Evolutionary conservation across 2,888 invertebrate species (phyloP).

Genomic region (Caenorhabditis sinica): DNA sequence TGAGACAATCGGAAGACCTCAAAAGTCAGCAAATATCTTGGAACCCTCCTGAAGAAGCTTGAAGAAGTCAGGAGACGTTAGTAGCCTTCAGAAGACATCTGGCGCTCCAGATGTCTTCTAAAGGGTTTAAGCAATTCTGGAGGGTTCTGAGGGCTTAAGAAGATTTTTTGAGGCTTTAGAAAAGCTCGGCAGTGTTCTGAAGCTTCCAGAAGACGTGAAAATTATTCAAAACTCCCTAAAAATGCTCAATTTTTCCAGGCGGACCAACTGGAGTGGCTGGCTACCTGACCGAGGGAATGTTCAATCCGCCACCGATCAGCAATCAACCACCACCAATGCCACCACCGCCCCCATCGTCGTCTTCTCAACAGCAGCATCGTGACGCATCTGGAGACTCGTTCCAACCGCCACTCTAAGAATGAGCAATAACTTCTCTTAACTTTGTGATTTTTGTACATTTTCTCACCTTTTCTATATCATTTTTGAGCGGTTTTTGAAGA

Average conservation of each 20-base stretch:
- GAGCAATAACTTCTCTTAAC: background rate
- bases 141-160: no score
- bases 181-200: no score
- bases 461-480: background rate
- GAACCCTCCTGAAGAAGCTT: no score
- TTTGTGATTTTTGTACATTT: constrained; percentile 1
- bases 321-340: constrained; percentile 68
- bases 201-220: background rate
- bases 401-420: constrained; percentile 24
- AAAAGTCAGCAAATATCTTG: no score
- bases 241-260: no score
- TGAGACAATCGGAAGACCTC: background rate
- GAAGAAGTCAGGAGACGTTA: no score
- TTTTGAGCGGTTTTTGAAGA: constrained; percentile 54
- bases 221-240: background rate
- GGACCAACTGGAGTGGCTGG: constrained; percentile 77
- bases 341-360: no score
- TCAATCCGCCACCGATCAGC: constrained; percentile 69
- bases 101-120: no score
- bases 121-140: no score
- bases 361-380: background rate
- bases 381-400: constrained; percentile 21
- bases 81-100: no score
- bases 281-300: constrained; percentile 81
- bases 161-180: no score